Percentiles rank a stretch among this genome's conserved stretches.
These are phyloP conservation scores for Drosophila serrata DNA, from an alignment of 1,140 invertebrate genomes.

Conservation along the genomic window DNA sequence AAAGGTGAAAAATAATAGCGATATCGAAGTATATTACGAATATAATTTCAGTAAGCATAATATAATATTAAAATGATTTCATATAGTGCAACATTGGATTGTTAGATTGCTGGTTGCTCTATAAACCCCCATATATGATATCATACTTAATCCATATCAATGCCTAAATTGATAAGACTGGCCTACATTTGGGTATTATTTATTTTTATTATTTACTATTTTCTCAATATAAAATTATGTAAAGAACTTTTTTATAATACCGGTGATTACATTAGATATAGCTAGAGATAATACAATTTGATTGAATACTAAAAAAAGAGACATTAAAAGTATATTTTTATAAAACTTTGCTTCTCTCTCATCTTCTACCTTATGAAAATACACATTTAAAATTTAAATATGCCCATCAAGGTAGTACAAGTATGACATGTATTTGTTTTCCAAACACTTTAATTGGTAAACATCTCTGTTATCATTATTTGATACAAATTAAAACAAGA, in stretches of 20 bases:
- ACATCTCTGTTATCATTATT: not conserved
- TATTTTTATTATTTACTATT: not conserved
- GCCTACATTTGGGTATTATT: not conserved
- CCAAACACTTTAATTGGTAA: not conserved
- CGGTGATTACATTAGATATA: not conserved
- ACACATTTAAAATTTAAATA: too few relatives aligned
- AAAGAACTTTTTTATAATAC: not conserved
- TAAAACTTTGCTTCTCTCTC: not conserved
- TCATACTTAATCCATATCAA: not conserved
- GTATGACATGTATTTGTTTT: too few relatives aligned
- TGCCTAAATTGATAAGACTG: not conserved
- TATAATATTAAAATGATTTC: too few relatives aligned
- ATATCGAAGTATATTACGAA: not conserved
- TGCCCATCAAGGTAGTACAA: too few relatives aligned
- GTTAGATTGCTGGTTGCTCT: too few relatives aligned
- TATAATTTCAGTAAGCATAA: conserved; percentile 2
- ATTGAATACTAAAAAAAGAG: too few relatives aligned
- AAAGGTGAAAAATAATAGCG: not conserved
- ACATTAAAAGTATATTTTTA: too few relatives aligned
- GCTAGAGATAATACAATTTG: not conserved
- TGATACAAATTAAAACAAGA: conserved; percentile 31
- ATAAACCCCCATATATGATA: not conserved
- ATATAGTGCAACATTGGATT: too few relatives aligned
- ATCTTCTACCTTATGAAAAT: too few relatives aligned
- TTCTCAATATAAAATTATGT: not conserved